Percentiles rank a stretch among this genome's conserved stretches.
phyloP scores from a whole-genome alignment of 2,113 vertebrate genomes.

The Oryzias curvinotus region DNA sequence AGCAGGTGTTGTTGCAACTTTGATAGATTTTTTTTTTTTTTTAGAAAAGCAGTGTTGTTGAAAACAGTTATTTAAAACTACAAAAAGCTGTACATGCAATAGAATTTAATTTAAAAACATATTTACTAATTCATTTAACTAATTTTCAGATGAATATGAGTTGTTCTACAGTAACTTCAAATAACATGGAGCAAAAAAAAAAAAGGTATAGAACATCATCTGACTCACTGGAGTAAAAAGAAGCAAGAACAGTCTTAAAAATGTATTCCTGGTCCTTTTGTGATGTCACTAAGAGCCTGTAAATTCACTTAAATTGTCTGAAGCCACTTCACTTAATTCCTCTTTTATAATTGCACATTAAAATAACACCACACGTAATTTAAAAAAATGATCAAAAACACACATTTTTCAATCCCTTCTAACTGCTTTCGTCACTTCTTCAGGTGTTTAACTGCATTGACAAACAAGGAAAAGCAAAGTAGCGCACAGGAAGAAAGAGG shows the following conservation, averaged over 20 bases:
- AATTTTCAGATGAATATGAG: background rate
- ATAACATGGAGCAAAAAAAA: too few relatives aligned
- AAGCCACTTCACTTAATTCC: background rate
- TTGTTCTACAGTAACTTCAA: too few relatives aligned
- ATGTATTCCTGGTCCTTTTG: too few relatives aligned
- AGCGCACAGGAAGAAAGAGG: background rate
- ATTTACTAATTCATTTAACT: background rate
- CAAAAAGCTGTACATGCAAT: conserved; percentile 11
- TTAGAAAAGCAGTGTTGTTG: background rate
- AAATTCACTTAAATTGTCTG: background rate
- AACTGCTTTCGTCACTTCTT: background rate
- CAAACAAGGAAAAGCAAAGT: background rate
- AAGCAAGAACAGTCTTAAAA: too few relatives aligned
- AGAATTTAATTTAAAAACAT: conserved; percentile 13
- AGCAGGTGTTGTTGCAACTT: background rate
- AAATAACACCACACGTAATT: background rate
- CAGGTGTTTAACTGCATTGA: background rate
- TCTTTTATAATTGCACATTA: background rate
- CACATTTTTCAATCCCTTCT: background rate
- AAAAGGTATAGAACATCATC: too few relatives aligned
- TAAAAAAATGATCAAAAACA: background rate
- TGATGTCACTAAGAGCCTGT: too few relatives aligned
- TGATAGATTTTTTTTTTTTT: background rate
- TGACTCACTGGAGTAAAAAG: too few relatives aligned
- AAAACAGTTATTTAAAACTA: background rate